phyloP scores from a whole-genome alignment of 2,888 invertebrate species.

The Stictocephala bisonia region DNA sequence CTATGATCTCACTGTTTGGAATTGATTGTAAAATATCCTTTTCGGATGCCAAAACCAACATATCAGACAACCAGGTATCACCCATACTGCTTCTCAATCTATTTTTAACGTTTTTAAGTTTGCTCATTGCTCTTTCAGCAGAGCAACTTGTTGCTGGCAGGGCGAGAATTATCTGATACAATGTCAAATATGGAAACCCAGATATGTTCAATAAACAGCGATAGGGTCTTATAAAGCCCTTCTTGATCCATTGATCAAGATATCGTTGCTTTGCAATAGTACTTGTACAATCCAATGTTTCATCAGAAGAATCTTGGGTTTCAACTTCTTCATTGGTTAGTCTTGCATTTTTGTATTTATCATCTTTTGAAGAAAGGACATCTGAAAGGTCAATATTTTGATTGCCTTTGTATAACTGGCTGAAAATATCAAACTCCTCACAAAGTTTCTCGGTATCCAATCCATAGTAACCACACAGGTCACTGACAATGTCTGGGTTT shows the following conservation, averaged over 20 bases:
- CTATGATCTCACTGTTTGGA: neutral
- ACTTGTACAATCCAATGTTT: too few relatives aligned
- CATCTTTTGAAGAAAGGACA: slow-evolving; percentile 4
- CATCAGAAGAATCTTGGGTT: slow-evolving; percentile 4
- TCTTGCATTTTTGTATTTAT: neutral
- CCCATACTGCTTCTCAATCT: slow-evolving; percentile 19
- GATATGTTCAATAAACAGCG: slow-evolving; percentile 11
- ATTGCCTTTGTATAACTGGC: slow-evolving; percentile 14
- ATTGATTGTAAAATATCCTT: too few relatives aligned
- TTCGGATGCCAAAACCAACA: neutral
- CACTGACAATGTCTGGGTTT: slow-evolving; percentile 1
- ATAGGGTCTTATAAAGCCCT: slow-evolving; percentile 9
- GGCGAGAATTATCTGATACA: too few relatives aligned
- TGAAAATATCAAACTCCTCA: slow-evolving; percentile 6
- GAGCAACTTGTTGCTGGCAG: too few relatives aligned
- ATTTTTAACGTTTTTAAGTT: slow-evolving; percentile 8
- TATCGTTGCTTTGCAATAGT: neutral
- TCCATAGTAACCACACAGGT: too few relatives aligned
- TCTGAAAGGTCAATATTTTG: slow-evolving; percentile 11
- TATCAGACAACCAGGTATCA: too few relatives aligned
- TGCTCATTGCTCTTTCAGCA: too few relatives aligned
- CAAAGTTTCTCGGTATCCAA: neutral
- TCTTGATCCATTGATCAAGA: slow-evolving; percentile 19
- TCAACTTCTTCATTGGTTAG: slow-evolving; percentile 26
- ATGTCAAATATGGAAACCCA: slow-evolving; percentile 10